Percentiles rank a stretch among this genome's conserved stretches.
Conservation (phyloP, 1,140 invertebrate genomes). For the Cotesia typhae region DNA sequence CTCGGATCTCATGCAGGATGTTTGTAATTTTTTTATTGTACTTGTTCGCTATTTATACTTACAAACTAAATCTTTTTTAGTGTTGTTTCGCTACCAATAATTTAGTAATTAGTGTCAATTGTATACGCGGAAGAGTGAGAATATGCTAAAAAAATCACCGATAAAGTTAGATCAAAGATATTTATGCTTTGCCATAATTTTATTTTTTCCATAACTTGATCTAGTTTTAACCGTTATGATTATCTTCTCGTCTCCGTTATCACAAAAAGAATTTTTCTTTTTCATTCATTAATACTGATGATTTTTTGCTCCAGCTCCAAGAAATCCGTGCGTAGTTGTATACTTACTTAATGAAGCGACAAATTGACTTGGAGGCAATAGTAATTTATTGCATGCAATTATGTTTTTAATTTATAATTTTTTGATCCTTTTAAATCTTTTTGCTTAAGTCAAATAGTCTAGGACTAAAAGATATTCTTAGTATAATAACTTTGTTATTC, state of each 20-base stretch:
- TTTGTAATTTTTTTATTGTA: conserved; percentile 41
- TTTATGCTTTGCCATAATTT: background rate
- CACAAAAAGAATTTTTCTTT: background rate
- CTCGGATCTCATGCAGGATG: conserved; percentile 56
- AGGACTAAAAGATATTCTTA: too few species aligned
- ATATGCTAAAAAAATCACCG: background rate
- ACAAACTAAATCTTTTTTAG: conserved; percentile 41
- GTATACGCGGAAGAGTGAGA: conserved; percentile 19
- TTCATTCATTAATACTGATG: too few species aligned
- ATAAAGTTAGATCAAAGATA: background rate
- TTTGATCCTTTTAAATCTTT: background rate
- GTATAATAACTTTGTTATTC: too few species aligned
- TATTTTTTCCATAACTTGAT: background rate
- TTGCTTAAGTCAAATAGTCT: too few species aligned
- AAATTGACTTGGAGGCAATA: too few species aligned
- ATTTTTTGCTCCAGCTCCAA: too few species aligned
- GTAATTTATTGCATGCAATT: background rate
- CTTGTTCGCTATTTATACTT: conserved; percentile 36
- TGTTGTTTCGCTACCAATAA: conserved; percentile 54
- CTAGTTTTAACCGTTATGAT: conserved; percentile 24
- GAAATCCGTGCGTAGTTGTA: background rate
- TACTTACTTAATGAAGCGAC: too few species aligned
- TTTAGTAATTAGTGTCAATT: conserved; percentile 59
- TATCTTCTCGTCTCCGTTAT: background rate
- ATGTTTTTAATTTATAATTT: background rate